phyloP scores from a whole-genome alignment of 2,797 vertebrate species.

The Tragelaphus eurycerus region DNA sequence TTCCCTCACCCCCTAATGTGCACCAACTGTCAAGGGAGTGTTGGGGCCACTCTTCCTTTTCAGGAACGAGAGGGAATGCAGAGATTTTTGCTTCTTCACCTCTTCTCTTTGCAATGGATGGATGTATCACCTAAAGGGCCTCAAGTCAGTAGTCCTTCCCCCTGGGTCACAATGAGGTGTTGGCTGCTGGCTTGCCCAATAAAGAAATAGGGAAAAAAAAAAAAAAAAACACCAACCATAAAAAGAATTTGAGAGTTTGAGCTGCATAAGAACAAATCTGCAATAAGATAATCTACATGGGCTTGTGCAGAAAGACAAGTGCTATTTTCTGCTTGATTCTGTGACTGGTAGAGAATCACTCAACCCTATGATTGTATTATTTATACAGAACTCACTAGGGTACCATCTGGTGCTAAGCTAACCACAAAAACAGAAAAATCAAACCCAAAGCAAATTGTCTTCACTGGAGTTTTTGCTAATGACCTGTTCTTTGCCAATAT shows the following conservation, averaged over 20 bases:
- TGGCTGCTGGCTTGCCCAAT: slow-evolving; percentile 27
- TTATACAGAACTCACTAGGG: slow-evolving; percentile 75
- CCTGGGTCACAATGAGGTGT: neutral
- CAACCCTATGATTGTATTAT: slow-evolving; percentile 78
- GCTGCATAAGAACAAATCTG: slow-evolving; percentile 48
- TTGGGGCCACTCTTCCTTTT: slow-evolving; percentile 17
- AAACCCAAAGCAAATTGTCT: slow-evolving; percentile 74
- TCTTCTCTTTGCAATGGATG: neutral
- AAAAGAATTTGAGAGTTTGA: slow-evolving; percentile 41
- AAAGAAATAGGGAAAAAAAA: slow-evolving; percentile 7
- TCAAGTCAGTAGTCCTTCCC: neutral
- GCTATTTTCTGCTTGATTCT: slow-evolving; percentile 73
- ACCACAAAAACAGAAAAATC: slow-evolving; percentile 72
- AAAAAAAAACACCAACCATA: neutral
- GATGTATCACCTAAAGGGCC: slow-evolving; percentile 1
- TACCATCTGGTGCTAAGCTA: slow-evolving; percentile 76
- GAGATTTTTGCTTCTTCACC: neutral
- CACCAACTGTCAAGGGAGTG: slow-evolving; percentile 57
- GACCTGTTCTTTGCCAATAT: slow-evolving; percentile 66
- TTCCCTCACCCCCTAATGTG: slow-evolving; percentile 33
- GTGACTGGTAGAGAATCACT: slow-evolving; percentile 75
- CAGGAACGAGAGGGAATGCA: neutral
- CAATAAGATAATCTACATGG: slow-evolving; percentile 62
- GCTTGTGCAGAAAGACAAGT: slow-evolving; percentile 63
- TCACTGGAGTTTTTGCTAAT: slow-evolving; percentile 70